Percentiles rank a stretch among this genome's conserved stretches.
phyloP scores from a whole-genome alignment of 1,140 invertebrate species.

The Rhynchophorus ferrugineus region DNA sequence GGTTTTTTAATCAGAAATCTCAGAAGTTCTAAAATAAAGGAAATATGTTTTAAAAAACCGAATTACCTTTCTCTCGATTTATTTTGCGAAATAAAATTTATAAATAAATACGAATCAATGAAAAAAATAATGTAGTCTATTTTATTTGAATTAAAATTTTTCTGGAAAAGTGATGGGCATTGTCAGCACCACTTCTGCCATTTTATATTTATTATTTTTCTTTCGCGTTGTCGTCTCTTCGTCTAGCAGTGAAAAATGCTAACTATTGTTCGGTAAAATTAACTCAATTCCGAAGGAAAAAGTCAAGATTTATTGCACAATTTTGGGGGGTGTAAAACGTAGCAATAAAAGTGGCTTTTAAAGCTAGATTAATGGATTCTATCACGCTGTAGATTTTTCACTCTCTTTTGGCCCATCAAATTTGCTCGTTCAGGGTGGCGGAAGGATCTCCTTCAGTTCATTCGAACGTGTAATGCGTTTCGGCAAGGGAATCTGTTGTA shows the following conservation, averaged over 20 bases:
- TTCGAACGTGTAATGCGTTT: neutral
- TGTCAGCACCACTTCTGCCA: no score
- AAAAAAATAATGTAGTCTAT: no score
- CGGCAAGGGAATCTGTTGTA: neutral
- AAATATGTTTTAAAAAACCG: no score
- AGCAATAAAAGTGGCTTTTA: slow-evolving; percentile 17
- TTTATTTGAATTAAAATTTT: no score
- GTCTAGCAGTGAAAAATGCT: neutral
- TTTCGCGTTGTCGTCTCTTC: no score
- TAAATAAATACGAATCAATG: no score
- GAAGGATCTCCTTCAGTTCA: neutral
- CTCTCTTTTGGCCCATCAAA: neutral
- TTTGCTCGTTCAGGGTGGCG: neutral
- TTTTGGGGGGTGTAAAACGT: slow-evolving; percentile 19
- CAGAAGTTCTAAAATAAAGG: no score
- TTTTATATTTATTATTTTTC: no score
- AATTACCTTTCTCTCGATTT: no score
- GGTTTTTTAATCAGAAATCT: no score
- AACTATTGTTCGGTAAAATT: neutral
- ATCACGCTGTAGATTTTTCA: slow-evolving; percentile 9
- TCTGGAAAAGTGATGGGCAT: no score
- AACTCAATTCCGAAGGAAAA: neutral
- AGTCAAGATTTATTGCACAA: slow-evolving; percentile 14
- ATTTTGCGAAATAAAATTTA: no score
- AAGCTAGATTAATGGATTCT: slow-evolving; percentile 15